Evolutionary conservation across 2,888 invertebrate species (phyloP), one percentile per base, ranked within the genome.

Genomic region (Osmoderma eremita): DNA sequence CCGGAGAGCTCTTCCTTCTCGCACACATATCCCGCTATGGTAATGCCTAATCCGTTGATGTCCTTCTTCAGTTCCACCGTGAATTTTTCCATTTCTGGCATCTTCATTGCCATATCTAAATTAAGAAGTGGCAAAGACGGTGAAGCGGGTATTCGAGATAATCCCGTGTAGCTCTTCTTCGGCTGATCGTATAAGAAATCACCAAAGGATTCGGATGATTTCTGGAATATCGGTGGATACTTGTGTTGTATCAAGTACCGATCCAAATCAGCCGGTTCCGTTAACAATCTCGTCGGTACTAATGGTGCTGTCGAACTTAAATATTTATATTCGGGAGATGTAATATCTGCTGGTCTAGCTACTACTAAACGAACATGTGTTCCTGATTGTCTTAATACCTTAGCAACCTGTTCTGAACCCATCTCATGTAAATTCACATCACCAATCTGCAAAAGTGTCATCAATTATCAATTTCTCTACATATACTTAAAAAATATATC

Each of bases 1-100:
- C 99, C 99, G 0, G 97, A 97, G 53, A 99, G 85, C 80, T 99
- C 98, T 83, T 98, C 98, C 84, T 97, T 97, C 81, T 97, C 97
- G 80, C 97, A 97, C 12, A 98, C 97, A 80, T 98, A 98, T 66
- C 95, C 91, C 65, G 97, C 97, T 76, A 98, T 97, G 24, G 97
- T 98, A 70, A 98, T 97, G 41, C 97, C 97, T 53, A 96, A 86
- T 30, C 97, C 94, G 79, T 96, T 95, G 73, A 90, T 89, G 81
- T 97, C 97, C 83, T 98, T 98, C 76, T 92, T 91, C 58, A 98
- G 86, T 79, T 97, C 95, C 45, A 97, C 96, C 67, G 94, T 94
- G 78, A 98, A 94, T 76, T 93, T 91, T 80, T 97, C 97, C 78
- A 95, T 95, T 83, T 97, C 97, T 0, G 95, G 95, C 75, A 94